Conservation (phyloP, 2,113 vertebrate species). For the Chloropsis hardwickii region DNA sequence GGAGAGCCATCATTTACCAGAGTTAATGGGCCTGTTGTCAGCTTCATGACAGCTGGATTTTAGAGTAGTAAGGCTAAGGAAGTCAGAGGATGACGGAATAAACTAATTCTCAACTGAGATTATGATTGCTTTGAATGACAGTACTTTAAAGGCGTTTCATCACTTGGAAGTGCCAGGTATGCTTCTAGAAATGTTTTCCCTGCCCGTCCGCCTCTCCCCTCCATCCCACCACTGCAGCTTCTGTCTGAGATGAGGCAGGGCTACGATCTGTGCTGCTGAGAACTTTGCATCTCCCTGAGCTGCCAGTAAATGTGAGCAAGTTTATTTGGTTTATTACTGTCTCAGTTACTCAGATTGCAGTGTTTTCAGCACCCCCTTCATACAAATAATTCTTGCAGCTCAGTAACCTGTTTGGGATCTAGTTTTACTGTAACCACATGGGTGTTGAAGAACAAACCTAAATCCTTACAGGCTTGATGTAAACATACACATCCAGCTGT, state of each 20-base stretch:
- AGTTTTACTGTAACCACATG: not conserved
- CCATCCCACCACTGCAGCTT: not conserved
- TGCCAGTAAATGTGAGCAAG: not conserved
- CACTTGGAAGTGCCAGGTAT: not conserved
- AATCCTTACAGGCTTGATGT: not conserved
- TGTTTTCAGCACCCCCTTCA: not conserved
- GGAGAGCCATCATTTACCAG: not conserved
- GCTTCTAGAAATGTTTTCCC: not conserved
- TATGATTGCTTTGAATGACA: not conserved
- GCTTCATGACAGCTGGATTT: not conserved
- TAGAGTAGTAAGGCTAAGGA: not conserved
- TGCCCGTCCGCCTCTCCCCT: rapidly evolving
- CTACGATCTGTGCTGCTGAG: not conserved
- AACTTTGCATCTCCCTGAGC: not conserved
- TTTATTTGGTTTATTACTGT: not conserved
- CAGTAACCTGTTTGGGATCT: not conserved
- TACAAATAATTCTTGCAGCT: not conserved
- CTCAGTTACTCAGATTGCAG: not conserved
- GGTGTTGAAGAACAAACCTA: not conserved
- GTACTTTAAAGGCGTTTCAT: not conserved
- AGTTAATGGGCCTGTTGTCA: not conserved
- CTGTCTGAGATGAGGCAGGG: not conserved
- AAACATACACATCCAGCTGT: not conserved
- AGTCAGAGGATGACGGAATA: not conserved
- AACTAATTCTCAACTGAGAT: not conserved